phyloP scores from a whole-genome alignment of 2,113 vertebrate genomes.

The Ahaetulla prasina region DNA sequence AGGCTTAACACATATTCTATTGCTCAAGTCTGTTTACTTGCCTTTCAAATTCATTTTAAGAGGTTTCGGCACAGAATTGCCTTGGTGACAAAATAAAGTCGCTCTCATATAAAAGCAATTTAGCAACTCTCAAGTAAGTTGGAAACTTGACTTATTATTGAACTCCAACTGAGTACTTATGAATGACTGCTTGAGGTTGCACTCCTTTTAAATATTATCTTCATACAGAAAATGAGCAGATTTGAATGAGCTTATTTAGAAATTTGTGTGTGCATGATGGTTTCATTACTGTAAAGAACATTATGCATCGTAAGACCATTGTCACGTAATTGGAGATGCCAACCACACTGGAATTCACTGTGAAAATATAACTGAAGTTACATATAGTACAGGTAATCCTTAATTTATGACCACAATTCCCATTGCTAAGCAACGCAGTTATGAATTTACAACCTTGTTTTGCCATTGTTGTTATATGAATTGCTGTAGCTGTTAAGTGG shows the following conservation, averaged over 20 bases:
- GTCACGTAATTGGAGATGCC: rapidly evolving
- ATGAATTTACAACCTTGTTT: too few species aligned
- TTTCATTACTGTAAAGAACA: neutral
- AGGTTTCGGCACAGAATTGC: constrained; percentile 45
- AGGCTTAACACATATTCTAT: constrained; percentile 49
- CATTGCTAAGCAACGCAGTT: neutral
- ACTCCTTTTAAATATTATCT: neutral
- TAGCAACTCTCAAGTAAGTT: neutral
- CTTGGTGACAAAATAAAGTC: constrained; percentile 52
- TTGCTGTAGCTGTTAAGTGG: neutral
- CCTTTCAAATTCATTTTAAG: constrained; percentile 49
- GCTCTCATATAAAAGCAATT: neutral
- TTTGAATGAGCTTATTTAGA: rapidly evolving
- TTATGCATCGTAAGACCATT: neutral
- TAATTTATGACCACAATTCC: neutral
- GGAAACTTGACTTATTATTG: neutral
- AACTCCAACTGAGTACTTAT: neutral
- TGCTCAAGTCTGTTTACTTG: constrained; percentile 35
- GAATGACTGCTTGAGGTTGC: neutral
- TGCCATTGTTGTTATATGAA: too few species aligned
- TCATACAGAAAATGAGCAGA: neutral
- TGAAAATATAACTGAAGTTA: neutral
- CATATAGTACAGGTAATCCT: neutral
- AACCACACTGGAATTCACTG: neutral
- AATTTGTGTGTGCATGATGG: neutral